phyloP scores from a whole-genome alignment of 2,113 vertebrate genomes.

The Acinonyx jubatus region DNA sequence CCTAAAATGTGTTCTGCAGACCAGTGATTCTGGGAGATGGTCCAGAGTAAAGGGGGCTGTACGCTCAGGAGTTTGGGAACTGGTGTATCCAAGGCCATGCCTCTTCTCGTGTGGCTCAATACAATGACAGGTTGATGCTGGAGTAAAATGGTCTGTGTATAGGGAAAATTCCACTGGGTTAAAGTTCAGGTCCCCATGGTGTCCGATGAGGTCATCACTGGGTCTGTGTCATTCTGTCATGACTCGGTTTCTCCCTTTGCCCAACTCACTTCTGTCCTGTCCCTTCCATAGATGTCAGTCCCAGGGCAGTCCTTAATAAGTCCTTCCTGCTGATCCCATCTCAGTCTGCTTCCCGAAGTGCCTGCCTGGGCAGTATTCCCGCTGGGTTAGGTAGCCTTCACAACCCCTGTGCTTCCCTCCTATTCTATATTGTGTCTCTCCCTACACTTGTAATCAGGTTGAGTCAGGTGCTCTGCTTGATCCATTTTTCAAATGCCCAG shows the following conservation, averaged over 20 bases:
- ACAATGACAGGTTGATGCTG: neutral
- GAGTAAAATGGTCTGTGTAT: neutral
- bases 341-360: neutral
- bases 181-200: neutral
- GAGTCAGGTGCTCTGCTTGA: neutral
- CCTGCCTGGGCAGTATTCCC: neutral
- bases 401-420: neutral
- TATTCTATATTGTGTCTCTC: neutral
- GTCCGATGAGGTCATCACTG: neutral
- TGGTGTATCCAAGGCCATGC: neutral
- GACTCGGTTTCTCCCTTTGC: neutral
- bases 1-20: neutral
- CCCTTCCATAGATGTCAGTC: neutral
- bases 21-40: neutral
- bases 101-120: neutral
- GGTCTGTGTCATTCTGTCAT: neutral
- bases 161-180: neutral
- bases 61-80: neutral
- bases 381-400: neutral
- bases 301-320: neutral
- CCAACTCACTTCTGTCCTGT: neutral
- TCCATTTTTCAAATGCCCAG: neutral
- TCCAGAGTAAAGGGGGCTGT: neutral
- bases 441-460: neutral
- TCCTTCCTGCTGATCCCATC: neutral